A percentile compares a stretch with the other conserved stretches of the same genome.
These are phyloP conservation scores for Tachuris rubrigastra DNA, from an alignment of 2,113 vertebrate genomes.

Conservation along the genomic window DNA sequence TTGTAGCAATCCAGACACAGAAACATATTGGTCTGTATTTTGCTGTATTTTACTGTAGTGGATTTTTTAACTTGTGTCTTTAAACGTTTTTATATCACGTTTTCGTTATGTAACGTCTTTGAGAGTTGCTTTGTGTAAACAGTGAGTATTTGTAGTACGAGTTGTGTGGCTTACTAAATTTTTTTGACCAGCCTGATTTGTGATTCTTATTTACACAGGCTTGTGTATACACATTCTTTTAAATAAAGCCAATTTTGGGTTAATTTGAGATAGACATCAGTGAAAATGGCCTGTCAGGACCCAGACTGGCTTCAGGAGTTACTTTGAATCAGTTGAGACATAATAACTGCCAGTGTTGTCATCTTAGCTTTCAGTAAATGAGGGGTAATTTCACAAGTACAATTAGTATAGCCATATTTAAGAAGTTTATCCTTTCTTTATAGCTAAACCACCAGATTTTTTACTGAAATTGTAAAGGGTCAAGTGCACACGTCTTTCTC, in stretches of 20 bases:
- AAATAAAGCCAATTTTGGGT: neutral
- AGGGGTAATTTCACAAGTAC: neutral
- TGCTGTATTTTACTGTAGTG: neutral
- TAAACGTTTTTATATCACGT: neutral
- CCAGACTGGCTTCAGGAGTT: neutral
- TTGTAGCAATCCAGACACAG: rapidly evolving
- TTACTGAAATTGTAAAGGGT: neutral
- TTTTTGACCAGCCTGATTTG: neutral
- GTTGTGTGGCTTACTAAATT: neutral
- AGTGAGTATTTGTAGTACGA: neutral
- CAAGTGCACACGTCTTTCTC: neutral
- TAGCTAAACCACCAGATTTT: neutral
- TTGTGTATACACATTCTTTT: neutral
- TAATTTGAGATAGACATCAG: neutral
- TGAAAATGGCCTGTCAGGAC: neutral
- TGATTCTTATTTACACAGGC: neutral
- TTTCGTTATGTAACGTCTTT: neutral
- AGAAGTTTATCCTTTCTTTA: neutral
- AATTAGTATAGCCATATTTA: neutral
- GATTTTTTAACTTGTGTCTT: neutral
- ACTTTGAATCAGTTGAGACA: neutral
- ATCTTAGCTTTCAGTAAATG: neutral
- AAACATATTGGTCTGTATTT: neutral
- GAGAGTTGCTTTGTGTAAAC: neutral
- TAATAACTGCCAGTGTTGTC: neutral